Percentiles rank a stretch among this genome's conserved stretches.
These are phyloP conservation scores for Aegotheles bennettii DNA, from an alignment of 2,113 vertebrate species.

Conservation along the genomic window DNA sequence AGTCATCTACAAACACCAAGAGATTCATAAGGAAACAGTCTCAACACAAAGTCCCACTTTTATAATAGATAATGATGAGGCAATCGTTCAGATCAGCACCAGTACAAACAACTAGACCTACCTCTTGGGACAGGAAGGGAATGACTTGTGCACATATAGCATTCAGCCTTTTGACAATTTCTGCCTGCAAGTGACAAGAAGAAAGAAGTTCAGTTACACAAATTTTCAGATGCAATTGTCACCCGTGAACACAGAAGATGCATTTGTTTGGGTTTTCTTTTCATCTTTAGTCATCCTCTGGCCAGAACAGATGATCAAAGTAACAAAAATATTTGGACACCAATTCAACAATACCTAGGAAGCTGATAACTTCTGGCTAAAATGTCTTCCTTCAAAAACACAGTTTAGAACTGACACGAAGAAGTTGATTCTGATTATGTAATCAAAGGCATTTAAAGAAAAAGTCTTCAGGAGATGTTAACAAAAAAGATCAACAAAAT, in stretches of 20 bases:
- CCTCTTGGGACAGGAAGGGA: slow-evolving; percentile 96
- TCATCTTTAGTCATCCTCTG: background rate
- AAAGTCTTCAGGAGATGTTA: background rate
- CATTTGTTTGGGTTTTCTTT: background rate
- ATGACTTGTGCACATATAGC: slow-evolving; percentile 98
- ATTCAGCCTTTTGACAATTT: slow-evolving; percentile 97
- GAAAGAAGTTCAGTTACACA: slow-evolving; percentile 48
- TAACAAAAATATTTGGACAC: background rate
- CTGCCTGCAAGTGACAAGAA: slow-evolving; percentile 82
- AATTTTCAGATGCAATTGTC: slow-evolving; percentile 9
- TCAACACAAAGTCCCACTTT: background rate
- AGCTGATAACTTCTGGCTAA: slow-evolving; percentile 17
- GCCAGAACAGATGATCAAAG: background rate
- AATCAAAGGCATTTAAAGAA: background rate
- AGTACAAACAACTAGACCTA: slow-evolving; percentile 68
- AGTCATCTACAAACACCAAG: slow-evolving; percentile 17
- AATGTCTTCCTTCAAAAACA: slow-evolving; percentile 23
- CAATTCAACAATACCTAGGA: background rate
- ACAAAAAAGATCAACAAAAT: background rate
- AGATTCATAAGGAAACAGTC: slow-evolving; percentile 12
- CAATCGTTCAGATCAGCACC: background rate
- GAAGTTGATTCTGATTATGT: background rate
- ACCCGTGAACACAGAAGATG: slow-evolving; percentile 19
- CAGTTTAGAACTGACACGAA: slow-evolving; percentile 3
- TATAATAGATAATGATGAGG: background rate